phyloP scores from a whole-genome alignment of 2,113 vertebrate species.

The pig (Sus scrofa) region T2T-Sscrofa CM000818.6:60183001-60183500 shows the following conservation, averaged over 20 bases:
- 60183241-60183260: background rate
- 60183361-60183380: background rate
- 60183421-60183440: background rate
- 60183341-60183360: background rate
- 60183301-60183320: background rate
- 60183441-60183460: background rate
- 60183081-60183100: background rate
- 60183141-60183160: background rate
- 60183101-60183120: background rate
- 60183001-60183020: background rate
- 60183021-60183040: background rate
- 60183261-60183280: background rate
- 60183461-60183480: background rate
- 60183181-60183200: background rate
- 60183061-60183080: background rate
- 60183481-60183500: background rate
- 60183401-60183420: background rate
- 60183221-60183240: background rate
- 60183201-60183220: background rate
- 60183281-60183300: background rate
- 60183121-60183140: too few species aligned
- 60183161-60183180: background rate
- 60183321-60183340: background rate
- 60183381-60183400: background rate
- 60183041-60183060: background rate